Percentiles rank a stretch among this genome's conserved stretches.
These are phyloP conservation scores for Acrocephalus arundinaceus DNA, from an alignment of 2,113 vertebrate genomes.

Conservation along the genomic window DNA sequence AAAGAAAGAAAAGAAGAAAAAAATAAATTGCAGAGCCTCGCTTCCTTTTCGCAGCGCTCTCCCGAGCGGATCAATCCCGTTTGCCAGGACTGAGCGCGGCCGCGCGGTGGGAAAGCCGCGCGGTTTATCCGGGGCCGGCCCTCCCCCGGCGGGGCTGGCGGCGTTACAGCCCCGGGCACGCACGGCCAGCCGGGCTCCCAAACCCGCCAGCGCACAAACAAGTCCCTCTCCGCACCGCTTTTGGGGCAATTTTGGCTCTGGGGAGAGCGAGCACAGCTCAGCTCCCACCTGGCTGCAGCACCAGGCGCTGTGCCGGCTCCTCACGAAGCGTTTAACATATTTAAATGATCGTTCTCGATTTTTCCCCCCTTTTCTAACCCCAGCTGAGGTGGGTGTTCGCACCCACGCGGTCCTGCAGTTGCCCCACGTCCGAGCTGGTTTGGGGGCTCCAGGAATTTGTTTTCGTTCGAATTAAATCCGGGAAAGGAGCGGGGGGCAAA, in stretches of 20 bases:
- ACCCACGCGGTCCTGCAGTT: background rate
- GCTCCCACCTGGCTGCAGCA: background rate
- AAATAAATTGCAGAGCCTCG: background rate
- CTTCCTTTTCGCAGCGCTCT: background rate
- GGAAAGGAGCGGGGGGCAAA: background rate
- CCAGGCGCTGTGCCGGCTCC: background rate
- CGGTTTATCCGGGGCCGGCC: background rate
- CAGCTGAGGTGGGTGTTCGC: background rate
- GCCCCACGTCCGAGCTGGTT: background rate
- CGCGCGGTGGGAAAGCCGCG: background rate
- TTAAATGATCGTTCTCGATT: fast-evolving
- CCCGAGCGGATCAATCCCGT: background rate
- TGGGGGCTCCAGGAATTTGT: background rate
- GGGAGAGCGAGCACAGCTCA: background rate
- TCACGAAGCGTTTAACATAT: background rate
- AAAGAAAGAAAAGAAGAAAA: fast-evolving
- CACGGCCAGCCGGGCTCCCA: background rate
- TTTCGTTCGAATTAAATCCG: slow-evolving; percentile 7
- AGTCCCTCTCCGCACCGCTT: background rate
- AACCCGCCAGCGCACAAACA: background rate
- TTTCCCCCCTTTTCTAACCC: fast-evolving
- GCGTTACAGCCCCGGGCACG: background rate
- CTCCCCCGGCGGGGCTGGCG: background rate
- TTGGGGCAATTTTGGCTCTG: background rate
- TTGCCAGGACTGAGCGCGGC: background rate